Evolutionary conservation across 2,113 vertebrate genomes (phyloP).

Genomic region (Microcebus jonahi): DNA sequence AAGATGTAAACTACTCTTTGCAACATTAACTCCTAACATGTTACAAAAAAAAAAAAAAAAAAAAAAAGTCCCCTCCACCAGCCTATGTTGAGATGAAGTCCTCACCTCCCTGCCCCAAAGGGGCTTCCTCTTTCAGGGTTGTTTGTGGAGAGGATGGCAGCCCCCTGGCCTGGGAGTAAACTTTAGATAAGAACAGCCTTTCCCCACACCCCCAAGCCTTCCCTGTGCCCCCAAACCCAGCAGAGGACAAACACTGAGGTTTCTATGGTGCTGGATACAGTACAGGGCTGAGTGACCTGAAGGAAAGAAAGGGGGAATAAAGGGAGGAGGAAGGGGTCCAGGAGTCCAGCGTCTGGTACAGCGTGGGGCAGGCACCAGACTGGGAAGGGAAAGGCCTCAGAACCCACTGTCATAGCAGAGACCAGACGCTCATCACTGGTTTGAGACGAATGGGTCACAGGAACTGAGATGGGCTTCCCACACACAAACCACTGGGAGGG

Average conservation of each 20-base stretch:
- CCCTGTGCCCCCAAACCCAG: slow-evolving; percentile 46
- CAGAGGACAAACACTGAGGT: slow-evolving; percentile 68
- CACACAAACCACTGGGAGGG: not conserved
- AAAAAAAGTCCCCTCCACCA: not conserved
- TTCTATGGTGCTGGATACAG: slow-evolving; percentile 68
- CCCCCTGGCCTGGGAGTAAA: not conserved
- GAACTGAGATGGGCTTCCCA: slow-evolving; percentile 4
- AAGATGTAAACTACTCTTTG: slow-evolving; percentile 89
- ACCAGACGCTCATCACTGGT: not conserved
- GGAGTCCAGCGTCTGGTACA: slow-evolving; percentile 16
- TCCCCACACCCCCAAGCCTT: not conserved
- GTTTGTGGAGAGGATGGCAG: slow-evolving; percentile 20
- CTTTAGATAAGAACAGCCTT: slow-evolving; percentile 15
- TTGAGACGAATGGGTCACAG: not conserved
- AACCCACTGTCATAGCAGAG: not conserved
- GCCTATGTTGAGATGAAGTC: slow-evolving; percentile 56
- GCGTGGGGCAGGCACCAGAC: not conserved
- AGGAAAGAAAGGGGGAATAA: not conserved
- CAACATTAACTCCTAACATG: slow-evolving; percentile 81
- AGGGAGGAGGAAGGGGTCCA: not conserved
- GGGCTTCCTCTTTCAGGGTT: slow-evolving; percentile 11
- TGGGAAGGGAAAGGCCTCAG: not conserved
- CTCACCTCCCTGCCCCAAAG: slow-evolving; percentile 23
- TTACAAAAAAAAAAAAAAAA: slow-evolving; percentile 11
- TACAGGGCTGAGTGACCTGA: slow-evolving; percentile 32